A percentile compares a stretch with the other conserved stretches of the same genome.
These are phyloP conservation scores for Pterocles burchelli DNA, from an alignment of 2,113 vertebrate genomes.

Conservation along the genomic window DNA sequence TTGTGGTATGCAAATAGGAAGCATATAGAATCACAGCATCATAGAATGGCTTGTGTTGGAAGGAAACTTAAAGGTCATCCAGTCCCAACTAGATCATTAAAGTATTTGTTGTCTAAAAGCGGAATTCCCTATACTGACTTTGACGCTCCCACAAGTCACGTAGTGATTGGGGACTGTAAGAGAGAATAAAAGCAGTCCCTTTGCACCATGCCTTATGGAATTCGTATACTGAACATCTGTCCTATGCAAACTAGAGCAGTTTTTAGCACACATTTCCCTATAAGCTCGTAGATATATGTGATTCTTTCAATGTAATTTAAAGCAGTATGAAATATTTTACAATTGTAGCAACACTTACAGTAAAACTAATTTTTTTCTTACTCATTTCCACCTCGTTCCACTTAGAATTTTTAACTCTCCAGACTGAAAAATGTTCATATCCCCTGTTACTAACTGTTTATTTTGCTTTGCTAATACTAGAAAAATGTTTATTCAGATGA, in stretches of 20 bases:
- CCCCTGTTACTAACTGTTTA: background rate
- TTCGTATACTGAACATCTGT: background rate
- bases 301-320: background rate
- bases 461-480: background rate
- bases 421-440: background rate
- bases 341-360: background rate
- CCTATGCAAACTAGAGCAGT: background rate
- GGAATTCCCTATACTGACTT: background rate
- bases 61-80: no score
- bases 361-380: background rate
- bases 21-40: background rate
- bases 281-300: background rate
- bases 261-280: background rate
- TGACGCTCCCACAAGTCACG: background rate
- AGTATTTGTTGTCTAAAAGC: background rate
- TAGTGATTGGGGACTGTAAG: background rate
- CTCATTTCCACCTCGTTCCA: background rate
- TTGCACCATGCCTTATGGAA: background rate
- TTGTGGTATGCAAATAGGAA: background rate
- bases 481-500: background rate
- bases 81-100: background rate
- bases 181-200: background rate
- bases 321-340: background rate
- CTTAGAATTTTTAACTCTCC: background rate
- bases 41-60: no score